Base-by-base conservation (phyloP, 2,888 invertebrate species). In the Ctenicera cuprea region DNA sequence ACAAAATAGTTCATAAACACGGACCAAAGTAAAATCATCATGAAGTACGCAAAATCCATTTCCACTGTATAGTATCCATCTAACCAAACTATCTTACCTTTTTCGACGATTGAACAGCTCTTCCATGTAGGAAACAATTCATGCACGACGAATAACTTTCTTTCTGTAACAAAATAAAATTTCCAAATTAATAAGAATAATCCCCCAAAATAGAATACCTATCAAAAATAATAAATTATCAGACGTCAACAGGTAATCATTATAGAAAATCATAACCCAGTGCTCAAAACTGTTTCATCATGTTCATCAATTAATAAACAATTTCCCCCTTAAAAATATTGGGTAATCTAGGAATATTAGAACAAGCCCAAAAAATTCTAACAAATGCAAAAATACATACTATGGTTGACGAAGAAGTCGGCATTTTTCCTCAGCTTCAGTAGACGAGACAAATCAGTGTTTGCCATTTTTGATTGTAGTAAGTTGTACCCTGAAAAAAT, bases 91-190 rank as follows among this genome's bases (percentile, higher is more conserved):
- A 11, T 11, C 7, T 57, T 11, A 78, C 91, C 92, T 87, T 93
- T 94, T 91, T 97, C 97, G 80, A 92, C 90, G 81, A 90, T 90
- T 0, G 97, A 95, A 26, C 92, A 89, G 4, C 91, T 91, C 87
- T 93, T 94, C 97, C 97, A 98, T 72, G 97, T 97, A 74, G 99
- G 99, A 88, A 97, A 99, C n/a, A n/a, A n/a, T n/a, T n/a, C n/a
- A n/a, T n/a, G 93, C 93, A 57, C 94, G 89, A 82, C 95, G 93
- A 79, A 92, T 90, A 71, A 95, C 91, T 82, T 91, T 92, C 90
- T 94, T 95, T 88, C 94, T 94, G 87, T 62, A 86, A 85, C 85
- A 64, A 76, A 38, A 45, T 74, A 76, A 11, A 26, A 26, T 3
- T 26, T 3, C 26, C n/a, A n/a, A n/a, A n/a, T 3, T 26, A 3